Conservation (phyloP, 2,113 vertebrate species). For the Macrotus californicus region DNA sequence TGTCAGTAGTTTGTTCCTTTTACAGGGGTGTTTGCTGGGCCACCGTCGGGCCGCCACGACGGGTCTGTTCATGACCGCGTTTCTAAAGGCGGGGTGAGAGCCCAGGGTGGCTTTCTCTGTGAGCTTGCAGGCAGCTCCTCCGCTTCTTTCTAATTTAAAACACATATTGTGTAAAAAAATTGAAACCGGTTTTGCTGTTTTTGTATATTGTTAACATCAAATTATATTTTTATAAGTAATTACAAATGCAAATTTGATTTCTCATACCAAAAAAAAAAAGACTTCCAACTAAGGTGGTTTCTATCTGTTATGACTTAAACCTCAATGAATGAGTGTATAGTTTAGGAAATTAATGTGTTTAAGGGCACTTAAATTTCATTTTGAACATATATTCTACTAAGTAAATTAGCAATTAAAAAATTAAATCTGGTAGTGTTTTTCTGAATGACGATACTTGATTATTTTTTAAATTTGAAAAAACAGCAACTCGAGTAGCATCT, state of each 20-base stretch:
- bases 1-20: neutral
- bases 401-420: neutral
- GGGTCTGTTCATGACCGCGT: neutral
- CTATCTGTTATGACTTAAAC: neutral
- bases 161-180: neutral
- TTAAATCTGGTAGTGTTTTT: conserved; percentile 4
- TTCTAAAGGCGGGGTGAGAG: neutral
- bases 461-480: conserved; percentile 20
- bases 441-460: neutral
- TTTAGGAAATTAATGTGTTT: neutral
- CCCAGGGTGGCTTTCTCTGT: neutral
- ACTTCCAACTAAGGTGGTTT: neutral
- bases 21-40: neutral
- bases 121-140: neutral
- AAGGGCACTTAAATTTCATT: neutral
- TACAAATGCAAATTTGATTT: neutral
- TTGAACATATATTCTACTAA: neutral
- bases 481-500: neutral
- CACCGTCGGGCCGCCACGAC: neutral
- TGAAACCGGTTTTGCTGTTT: neutral
- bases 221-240: neutral
- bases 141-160: neutral
- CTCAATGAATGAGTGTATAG: neutral
- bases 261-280: neutral
- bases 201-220: neutral